These are phyloP conservation scores for human DNA, from an alignment of 2,113 vertebrate species.

Conservation along the genomic window DNA sequence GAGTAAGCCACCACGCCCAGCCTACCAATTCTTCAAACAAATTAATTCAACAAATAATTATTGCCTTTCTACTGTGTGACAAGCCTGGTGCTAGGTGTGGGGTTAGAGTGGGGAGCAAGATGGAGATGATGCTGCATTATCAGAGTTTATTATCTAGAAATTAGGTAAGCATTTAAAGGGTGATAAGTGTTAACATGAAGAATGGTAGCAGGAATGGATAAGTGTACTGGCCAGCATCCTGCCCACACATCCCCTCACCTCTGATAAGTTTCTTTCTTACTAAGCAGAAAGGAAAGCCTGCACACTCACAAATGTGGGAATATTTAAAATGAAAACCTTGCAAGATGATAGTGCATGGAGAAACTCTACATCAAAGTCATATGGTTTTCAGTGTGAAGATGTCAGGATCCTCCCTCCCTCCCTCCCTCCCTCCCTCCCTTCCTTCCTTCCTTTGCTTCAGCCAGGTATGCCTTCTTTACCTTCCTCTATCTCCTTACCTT, in stretches of 20 bases:
- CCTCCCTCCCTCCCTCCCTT: too few species aligned
- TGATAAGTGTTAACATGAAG: too few species aligned
- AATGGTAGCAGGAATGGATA: background rate
- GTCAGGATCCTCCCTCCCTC: background rate
- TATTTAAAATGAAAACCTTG: background rate
- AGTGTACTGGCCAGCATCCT: background rate
- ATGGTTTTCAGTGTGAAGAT: too few species aligned
- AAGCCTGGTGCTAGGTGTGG: background rate
- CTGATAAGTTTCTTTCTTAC: background rate
- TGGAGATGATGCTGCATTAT: fast-evolving
- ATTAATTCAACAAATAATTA: background rate
- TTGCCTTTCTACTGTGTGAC: background rate
- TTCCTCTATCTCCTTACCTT: background rate
- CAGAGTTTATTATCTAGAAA: background rate
- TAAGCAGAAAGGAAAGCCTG: background rate
- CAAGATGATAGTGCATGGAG: background rate
- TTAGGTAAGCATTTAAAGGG: background rate
- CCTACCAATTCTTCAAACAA: background rate
- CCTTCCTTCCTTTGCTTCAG: background rate
- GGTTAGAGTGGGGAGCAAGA: background rate
- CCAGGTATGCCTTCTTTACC: background rate
- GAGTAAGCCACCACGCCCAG: too few species aligned
- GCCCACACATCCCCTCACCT: background rate
- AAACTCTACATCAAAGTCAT: too few species aligned
- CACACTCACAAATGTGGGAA: background rate